These are phyloP conservation scores for Gorsachius goisagi DNA, from an alignment of 2,113 vertebrate species.

Conservation along the genomic window DNA sequence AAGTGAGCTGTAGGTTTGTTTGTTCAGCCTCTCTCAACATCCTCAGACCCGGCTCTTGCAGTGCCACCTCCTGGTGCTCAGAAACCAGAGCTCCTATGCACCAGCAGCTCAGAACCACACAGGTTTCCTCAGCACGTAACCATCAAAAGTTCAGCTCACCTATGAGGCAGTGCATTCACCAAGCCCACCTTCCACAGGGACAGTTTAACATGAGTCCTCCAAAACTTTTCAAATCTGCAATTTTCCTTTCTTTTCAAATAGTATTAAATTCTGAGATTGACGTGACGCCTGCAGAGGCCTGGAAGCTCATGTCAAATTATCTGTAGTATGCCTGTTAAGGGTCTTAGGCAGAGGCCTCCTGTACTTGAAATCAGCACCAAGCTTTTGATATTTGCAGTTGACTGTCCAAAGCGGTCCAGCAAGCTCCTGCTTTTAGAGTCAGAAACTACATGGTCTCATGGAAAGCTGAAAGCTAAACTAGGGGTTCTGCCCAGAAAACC, in stretches of 20 bases:
- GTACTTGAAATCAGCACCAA: background rate
- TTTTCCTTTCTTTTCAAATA: background rate
- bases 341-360: background rate
- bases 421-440: background rate
- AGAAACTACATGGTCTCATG: background rate
- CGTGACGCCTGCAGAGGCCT: background rate
- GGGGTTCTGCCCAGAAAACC: background rate
- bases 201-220: background rate
- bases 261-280: background rate
- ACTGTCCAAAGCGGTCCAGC: background rate
- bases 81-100: background rate
- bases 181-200: background rate
- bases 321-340: background rate
- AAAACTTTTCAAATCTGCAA: background rate
- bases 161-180: background rate
- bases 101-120: background rate
- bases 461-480: background rate
- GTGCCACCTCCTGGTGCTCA: constrained; percentile 36
- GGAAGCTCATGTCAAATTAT: background rate
- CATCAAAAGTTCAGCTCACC: background rate
- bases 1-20: background rate
- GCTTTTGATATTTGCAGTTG: background rate
- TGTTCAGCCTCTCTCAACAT: background rate
- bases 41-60: background rate
- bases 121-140: background rate